Evolutionary conservation across 2,888 invertebrate species (phyloP), one percentile per base, ranked within the genome.

Genomic region (Heteromyza rotundicornis): DNA sequence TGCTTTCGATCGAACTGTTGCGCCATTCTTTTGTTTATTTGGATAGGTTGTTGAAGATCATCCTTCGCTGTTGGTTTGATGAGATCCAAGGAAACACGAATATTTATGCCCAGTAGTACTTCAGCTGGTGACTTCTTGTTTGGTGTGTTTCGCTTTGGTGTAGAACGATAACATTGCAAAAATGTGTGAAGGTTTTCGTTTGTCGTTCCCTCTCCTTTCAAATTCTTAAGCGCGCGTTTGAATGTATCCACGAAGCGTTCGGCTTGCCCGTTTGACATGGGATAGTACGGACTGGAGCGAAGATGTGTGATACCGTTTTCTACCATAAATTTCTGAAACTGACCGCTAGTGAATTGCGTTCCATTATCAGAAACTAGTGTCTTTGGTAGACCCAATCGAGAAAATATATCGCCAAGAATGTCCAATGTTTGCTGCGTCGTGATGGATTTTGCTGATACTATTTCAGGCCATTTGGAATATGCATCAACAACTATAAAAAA

Each of bases 401-500:
- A 50, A 52, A 70, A 70, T 44, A 70, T 60, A 16, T 67, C 62
- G 23, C 20, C 59, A 16, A 66, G n/a, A 36, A 66, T 62, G 12
- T 63, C 51, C 7, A 71, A 59, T n/a, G 63, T 67, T 32, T 53
- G 57, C 8, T 58, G 40, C 5, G 66, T n/a, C 16, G 63, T 64
- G 20, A 66, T 69, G 47, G 60, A 63, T 50, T 65, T 68, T 36
- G 71, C 69, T 55, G 62, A 53, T 63, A 70, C 63, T 44, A 80
- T 74, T 68, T 84, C 82, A 1, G 78, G 72, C 82, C 82, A 84
- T 62, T 84, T 84, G 0, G 81, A 80, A 64, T 72, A 74, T 10
- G 80, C 71, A 64, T 84, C 83, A 2, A 80, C 74, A 7, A 83
- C 65, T 14, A 84, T 65, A 5, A 82, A 63, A 56, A 78, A 79